Evolutionary conservation across 2,888 invertebrate species (phyloP).

Genomic region (Macrostomum cliftonense): DNA sequence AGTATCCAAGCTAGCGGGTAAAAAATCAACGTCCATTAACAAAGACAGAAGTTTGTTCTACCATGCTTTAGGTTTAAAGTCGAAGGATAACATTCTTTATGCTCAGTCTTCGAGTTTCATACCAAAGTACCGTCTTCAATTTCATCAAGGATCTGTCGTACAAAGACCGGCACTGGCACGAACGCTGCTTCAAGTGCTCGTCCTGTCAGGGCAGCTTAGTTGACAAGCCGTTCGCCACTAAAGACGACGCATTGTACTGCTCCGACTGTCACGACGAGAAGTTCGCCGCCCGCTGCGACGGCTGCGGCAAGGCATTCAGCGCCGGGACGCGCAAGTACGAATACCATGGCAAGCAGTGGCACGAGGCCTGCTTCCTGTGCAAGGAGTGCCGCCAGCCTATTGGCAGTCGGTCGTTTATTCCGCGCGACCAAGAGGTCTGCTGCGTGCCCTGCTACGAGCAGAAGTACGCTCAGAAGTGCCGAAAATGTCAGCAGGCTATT

Average conservation of each 20-base stretch:
- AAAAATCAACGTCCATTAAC: too few species aligned
- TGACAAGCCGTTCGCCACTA: conserved; percentile 97
- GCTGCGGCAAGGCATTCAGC: conserved; percentile 91
- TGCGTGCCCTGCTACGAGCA: conserved; percentile 97
- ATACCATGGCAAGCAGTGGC: conserved; percentile 99
- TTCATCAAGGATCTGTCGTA: conserved; percentile 92
- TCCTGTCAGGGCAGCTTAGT: conserved; percentile 92
- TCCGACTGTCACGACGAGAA: conserved; percentile 96
- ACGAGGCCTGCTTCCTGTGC: conserved; percentile 98
- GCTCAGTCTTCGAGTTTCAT: too few species aligned
- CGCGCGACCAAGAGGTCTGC: conserved; percentile 82
- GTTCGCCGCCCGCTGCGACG: conserved; percentile 96
- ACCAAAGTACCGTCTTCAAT: too few species aligned
- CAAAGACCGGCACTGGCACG: conserved; percentile 99
- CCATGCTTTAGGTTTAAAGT: too few species aligned
- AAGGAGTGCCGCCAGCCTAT: conserved; percentile 84
- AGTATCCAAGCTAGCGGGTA: too few species aligned
- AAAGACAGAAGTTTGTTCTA: too few species aligned
- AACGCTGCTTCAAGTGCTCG: conserved; percentile 93
- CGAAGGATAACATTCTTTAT: too few species aligned
- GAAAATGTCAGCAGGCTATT: conserved; percentile 91
- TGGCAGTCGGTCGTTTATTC: conserved; percentile 97
- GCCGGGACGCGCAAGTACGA: conserved; percentile 92
- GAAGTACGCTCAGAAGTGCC: conserved; percentile 95
- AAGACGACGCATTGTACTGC: conserved; percentile 96